Evolutionary conservation across 1,140 invertebrate genomes (phyloP).

Genomic region (Oreohelix idahoensis): DNA sequence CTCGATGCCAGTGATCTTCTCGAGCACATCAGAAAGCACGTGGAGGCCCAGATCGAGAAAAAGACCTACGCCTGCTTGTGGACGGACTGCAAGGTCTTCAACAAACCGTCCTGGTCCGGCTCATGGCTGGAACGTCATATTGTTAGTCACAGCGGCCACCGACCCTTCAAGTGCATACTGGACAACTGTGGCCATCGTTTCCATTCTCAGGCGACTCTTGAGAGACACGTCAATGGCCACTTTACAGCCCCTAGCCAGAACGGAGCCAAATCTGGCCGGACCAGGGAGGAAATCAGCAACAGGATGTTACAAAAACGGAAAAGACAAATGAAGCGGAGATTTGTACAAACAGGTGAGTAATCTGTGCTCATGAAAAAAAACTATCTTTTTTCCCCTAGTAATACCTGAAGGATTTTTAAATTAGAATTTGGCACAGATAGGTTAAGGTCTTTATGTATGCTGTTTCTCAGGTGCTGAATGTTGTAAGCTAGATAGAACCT

Average conservation of each 20-base stretch:
- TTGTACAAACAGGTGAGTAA: constrained; percentile 76
- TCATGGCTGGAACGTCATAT: constrained; percentile 95
- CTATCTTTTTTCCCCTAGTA: too few species aligned
- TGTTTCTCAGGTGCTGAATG: too few species aligned
- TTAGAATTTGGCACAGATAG: too few species aligned
- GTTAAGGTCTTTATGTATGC: too few species aligned
- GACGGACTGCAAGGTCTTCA: constrained; percentile 95
- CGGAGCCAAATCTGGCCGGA: constrained; percentile 58
- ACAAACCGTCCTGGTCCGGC: constrained; percentile 89
- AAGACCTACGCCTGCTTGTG: constrained; percentile 92
- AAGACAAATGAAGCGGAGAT: constrained; percentile 84
- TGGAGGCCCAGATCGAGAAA: constrained; percentile 84
- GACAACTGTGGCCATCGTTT: constrained; percentile 92
- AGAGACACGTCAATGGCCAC: constrained; percentile 94
- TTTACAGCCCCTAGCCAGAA: constrained; percentile 77
- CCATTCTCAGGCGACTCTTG: constrained; percentile 89
- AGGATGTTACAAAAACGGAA: constrained; percentile 85
- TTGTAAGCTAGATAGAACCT: too few species aligned
- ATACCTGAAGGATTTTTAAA: too few species aligned
- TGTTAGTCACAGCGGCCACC: constrained; percentile 88
- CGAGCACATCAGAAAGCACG: constrained; percentile 91
- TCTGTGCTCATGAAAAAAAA: too few species aligned
- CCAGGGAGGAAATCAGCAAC: constrained; percentile 75
- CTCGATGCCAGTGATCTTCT: constrained; percentile 86
- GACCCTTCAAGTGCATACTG: constrained; percentile 95